Evolutionary conservation across 2,888 invertebrate genomes (phyloP).

Genomic region (Polymixis flavicincta): DNA sequence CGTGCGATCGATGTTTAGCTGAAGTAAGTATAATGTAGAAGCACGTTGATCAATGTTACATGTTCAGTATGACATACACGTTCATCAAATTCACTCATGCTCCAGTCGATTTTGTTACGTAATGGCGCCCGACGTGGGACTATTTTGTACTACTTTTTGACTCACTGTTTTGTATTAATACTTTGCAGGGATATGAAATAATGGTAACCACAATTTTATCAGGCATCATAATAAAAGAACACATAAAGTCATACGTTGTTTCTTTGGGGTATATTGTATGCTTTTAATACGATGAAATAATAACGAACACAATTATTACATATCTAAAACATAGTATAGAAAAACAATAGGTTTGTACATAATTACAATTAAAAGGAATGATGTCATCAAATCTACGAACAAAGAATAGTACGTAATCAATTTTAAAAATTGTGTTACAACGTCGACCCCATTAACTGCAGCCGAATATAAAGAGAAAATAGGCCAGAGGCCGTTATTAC

Average conservation of each 20-base stretch:
- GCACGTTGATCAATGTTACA: slow-evolving; percentile 57
- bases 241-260: neutral
- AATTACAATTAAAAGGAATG: neutral
- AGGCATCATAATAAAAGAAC: neutral
- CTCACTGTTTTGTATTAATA: slow-evolving; percentile 5
- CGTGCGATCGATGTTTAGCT: slow-evolving; percentile 67
- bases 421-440: slow-evolving; percentile 10
- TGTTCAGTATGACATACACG: slow-evolving; percentile 45
- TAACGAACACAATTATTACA: neutral
- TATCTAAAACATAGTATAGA: neutral
- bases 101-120: slow-evolving; percentile 60
- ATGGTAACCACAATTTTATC: neutral
- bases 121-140: slow-evolving; percentile 67
- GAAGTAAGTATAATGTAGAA: slow-evolving; percentile 62
- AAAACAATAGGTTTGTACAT: slow-evolving; percentile 1
- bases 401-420: neutral
- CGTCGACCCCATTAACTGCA: slow-evolving; percentile 22
- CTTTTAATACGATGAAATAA: neutral
- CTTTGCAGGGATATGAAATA: slow-evolving; percentile 12
- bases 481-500: slow-evolving; percentile 40
- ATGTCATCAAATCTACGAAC: slow-evolving; percentile 1
- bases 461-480: slow-evolving; percentile 42
- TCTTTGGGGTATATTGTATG: neutral
- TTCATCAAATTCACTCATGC: slow-evolving; percentile 56
- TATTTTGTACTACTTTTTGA: slow-evolving; percentile 24